These are phyloP conservation scores for Harpegnathos saltator DNA, from an alignment of 1,140 invertebrate genomes.

Conservation along the genomic window DNA sequence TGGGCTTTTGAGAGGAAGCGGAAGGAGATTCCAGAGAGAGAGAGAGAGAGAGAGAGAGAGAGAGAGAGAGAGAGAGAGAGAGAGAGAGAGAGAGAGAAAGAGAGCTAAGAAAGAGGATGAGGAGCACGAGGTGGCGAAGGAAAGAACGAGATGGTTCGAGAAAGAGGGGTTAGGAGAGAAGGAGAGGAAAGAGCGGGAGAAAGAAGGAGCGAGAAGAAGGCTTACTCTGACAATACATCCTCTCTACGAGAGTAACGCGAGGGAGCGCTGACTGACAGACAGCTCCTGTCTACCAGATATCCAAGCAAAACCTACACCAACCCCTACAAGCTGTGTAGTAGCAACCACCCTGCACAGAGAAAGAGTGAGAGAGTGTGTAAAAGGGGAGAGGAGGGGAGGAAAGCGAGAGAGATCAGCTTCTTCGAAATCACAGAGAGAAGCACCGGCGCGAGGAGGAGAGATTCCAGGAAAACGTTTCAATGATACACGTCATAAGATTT, in stretches of 20 bases:
- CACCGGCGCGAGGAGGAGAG: neutral
- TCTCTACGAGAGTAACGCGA: slow-evolving; percentile 63
- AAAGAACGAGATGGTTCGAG: slow-evolving; percentile 16
- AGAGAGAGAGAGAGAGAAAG: slow-evolving; percentile 55
- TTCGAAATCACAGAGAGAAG: slow-evolving; percentile 36
- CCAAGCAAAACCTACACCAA: slow-evolving; percentile 73
- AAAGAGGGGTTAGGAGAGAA: slow-evolving; percentile 32
- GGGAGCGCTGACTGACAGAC: slow-evolving; percentile 77
- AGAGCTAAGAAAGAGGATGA: slow-evolving; percentile 51
- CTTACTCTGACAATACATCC: slow-evolving; percentile 82
- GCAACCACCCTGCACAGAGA: slow-evolving; percentile 45
- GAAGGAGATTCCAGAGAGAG: slow-evolving; percentile 37
- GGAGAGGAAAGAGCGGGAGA: slow-evolving; percentile 8
- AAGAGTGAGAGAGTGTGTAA: too few relatives aligned
- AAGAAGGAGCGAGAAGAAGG: slow-evolving; percentile 65
- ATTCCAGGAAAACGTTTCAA: slow-evolving; percentile 21
- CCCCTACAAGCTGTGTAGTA: slow-evolving; percentile 52
- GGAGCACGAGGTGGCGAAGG: slow-evolving; percentile 43
- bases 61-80: neutral
- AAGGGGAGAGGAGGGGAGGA: neutral
- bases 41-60: neutral
- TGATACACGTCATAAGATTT: slow-evolving; percentile 26
- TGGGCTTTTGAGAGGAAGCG: slow-evolving; percentile 33
- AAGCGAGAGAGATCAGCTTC: slow-evolving; percentile 9
- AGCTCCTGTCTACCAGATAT: slow-evolving; percentile 78